Percentiles rank a stretch among this genome's conserved stretches.
Conservation (phyloP, 2,113 vertebrate genomes). For the Heloderma charlesbogerti region DNA sequence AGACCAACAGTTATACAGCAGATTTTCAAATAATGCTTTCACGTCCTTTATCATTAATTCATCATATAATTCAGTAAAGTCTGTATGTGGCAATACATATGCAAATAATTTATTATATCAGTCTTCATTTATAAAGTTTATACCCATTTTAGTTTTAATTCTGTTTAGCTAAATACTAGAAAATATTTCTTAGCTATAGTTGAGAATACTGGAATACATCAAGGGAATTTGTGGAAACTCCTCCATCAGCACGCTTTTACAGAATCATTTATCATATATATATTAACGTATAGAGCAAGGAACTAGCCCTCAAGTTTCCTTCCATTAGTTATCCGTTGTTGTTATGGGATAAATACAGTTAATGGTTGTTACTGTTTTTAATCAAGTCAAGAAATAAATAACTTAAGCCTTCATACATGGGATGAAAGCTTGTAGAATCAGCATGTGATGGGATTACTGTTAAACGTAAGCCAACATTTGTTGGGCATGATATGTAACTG, state of each 20-base stretch:
- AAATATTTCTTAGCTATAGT: background rate
- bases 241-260: background rate
- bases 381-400: background rate
- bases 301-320: background rate
- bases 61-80: background rate
- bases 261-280: background rate
- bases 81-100: background rate
- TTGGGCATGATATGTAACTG: background rate
- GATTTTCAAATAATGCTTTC: slow-evolving; percentile 45
- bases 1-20: background rate
- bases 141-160: background rate
- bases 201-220: background rate
- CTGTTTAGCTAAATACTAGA: background rate
- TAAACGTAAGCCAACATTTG: background rate
- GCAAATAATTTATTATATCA: background rate
- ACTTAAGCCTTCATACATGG: background rate
- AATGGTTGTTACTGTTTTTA: background rate
- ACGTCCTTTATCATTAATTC: slow-evolving; percentile 37
- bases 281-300: background rate
- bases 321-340: background rate
- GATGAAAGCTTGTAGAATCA: background rate
- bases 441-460: background rate
- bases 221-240: background rate
- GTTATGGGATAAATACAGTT: background rate
- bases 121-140: background rate